Conservation (phyloP, 2,888 invertebrate species). For the Caenorhabditis zanzibari region DNA sequence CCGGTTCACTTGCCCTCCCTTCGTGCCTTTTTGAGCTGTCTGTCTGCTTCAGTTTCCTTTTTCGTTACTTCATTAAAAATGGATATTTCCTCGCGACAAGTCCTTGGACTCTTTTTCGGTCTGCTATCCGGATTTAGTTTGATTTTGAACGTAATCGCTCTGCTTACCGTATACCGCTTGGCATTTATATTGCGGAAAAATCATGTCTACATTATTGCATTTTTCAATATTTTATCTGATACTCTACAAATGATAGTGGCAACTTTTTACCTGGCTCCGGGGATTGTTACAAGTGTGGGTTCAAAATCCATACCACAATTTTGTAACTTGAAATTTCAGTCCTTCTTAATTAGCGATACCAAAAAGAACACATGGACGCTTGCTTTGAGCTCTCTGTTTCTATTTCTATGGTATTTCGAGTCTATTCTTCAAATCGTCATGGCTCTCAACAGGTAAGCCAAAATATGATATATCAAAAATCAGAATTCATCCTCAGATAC, state of each 20-base stretch:
- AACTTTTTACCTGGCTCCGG: slow-evolving; percentile 60
- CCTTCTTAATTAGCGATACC: slow-evolving; percentile 17
- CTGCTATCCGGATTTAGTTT: slow-evolving; percentile 31
- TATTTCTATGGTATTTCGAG: slow-evolving; percentile 67
- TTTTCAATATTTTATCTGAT: slow-evolving; percentile 62
- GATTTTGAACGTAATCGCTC: slow-evolving; percentile 36
- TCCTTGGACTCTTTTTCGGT: slow-evolving; percentile 50
- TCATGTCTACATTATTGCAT: slow-evolving; percentile 66
- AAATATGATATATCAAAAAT: background rate
- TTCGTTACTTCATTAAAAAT: background rate
- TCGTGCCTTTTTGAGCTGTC: too few species aligned
- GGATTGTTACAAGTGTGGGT: slow-evolving; percentile 53
- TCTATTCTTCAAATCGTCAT: slow-evolving; percentile 64
- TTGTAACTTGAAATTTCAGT: background rate
- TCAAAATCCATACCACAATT: background rate
- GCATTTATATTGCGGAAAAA: slow-evolving; percentile 41
- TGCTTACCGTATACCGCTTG: slow-evolving; percentile 51
- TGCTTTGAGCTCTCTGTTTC: slow-evolving; percentile 57
- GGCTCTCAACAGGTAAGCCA: slow-evolving; percentile 55
- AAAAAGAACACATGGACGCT: slow-evolving; percentile 20
- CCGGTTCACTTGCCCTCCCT: background rate
- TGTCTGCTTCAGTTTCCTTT: background rate
- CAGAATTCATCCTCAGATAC: slow-evolving; percentile 39
- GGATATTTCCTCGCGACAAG: background rate
- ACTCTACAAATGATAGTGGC: slow-evolving; percentile 53